Conservation (phyloP, 2,888 invertebrate species). For the Doris montereyensis region DNA sequence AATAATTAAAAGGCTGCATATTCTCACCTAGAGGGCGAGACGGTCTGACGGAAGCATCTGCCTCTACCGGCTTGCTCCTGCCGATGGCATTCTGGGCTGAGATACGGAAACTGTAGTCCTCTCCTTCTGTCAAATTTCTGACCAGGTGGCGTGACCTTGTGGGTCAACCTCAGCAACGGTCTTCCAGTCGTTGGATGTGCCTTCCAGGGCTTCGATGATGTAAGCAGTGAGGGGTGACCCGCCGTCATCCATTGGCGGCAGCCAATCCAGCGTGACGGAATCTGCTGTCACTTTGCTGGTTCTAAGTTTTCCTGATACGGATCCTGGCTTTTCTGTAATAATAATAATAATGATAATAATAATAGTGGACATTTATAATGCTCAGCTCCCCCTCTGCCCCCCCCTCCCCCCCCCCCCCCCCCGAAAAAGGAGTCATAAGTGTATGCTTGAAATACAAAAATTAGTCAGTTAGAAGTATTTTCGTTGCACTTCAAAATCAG, state of each 20-base stretch:
- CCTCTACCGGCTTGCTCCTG: conserved; percentile 80
- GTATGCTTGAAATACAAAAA: conserved; percentile 25
- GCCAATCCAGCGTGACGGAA: conserved; percentile 68
- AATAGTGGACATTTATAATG: not conserved
- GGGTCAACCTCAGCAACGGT: conserved; percentile 48
- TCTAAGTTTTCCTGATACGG: conserved; percentile 75
- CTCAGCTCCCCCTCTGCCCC: not conserved
- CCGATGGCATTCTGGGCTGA: conserved; percentile 91
- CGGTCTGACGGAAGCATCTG: conserved; percentile 58
- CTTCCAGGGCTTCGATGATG: conserved; percentile 70
- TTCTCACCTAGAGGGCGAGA: conserved; percentile 63
- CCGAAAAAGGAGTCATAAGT: too few species aligned
- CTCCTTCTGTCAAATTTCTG: conserved; percentile 59
- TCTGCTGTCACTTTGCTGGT: conserved; percentile 76
- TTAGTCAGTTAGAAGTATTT: not conserved
- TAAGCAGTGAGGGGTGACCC: conserved; percentile 65
- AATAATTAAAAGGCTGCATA: too few species aligned
- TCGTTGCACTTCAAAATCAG: not conserved
- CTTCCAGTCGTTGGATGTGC: conserved; percentile 50
- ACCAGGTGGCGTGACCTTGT: conserved; percentile 51
- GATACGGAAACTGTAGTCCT: conserved; percentile 85
- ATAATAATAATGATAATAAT: too few species aligned
- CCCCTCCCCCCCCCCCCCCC: too few species aligned
- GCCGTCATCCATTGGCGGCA: conserved; percentile 70
- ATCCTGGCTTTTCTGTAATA: conserved; percentile 62